phyloP scores from a whole-genome alignment of 2,113 vertebrate species.

The Azemiops feae region DNA sequence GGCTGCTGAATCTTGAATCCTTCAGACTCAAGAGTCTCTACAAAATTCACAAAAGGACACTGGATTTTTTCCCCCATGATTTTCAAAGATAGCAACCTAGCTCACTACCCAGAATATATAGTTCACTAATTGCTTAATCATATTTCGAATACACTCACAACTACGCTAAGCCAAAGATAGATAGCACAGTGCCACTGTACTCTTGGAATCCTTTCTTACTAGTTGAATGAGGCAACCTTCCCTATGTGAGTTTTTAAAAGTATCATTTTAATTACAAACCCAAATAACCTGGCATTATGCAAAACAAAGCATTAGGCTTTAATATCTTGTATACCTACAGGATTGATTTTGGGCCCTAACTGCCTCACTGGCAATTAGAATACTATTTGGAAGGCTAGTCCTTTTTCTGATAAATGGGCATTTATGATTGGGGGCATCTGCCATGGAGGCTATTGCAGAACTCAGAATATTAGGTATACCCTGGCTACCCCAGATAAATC shows the following conservation, averaged over 20 bases:
- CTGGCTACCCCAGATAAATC: background rate
- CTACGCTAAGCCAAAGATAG: background rate
- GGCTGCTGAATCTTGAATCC: constrained; percentile 20
- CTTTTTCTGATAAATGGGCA: background rate
- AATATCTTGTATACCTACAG: background rate
- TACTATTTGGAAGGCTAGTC: background rate
- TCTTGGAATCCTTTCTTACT: background rate
- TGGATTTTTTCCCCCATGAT: background rate
- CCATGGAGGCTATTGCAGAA: background rate
- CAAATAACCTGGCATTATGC: background rate
- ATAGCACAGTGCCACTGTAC: background rate
- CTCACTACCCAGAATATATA: background rate
- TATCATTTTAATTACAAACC: background rate
- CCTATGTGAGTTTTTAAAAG: background rate
- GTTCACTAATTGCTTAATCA: background rate
- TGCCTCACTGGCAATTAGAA: background rate
- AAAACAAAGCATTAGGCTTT: background rate
- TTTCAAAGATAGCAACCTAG: background rate
- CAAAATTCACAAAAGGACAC: background rate
- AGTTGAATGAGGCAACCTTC: background rate
- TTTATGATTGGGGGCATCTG: background rate
- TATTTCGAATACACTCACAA: background rate
- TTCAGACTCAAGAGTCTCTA: constrained; percentile 11
- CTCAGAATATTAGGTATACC: background rate
- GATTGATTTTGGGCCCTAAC: background rate